Percentiles rank a stretch among this genome's conserved stretches.
phyloP scores from a whole-genome alignment of 1,140 invertebrate genomes.

The Drosophila albomicans region DNA sequence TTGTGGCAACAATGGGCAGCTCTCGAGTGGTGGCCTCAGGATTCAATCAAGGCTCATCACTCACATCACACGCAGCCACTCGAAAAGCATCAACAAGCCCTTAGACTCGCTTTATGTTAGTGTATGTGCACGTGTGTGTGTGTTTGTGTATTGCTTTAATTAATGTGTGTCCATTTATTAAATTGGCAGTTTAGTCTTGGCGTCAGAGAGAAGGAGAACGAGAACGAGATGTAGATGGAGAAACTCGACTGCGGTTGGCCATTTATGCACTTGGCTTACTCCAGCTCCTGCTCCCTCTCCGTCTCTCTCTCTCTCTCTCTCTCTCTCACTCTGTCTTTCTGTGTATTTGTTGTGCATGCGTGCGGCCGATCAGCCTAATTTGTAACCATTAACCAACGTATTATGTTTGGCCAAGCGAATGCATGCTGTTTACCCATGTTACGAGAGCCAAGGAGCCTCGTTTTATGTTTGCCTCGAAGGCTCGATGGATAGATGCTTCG shows the following conservation, averaged over 20 bases:
- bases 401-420: slow-evolving; percentile 71
- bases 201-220: slow-evolving; percentile 5
- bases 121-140: slow-evolving; percentile 2
- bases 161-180: slow-evolving; percentile 84
- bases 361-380: slow-evolving; percentile 78
- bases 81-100: slow-evolving; percentile 27
- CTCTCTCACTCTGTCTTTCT: slow-evolving; percentile 30
- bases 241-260: slow-evolving; percentile 69
- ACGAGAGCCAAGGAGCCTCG: slow-evolving; percentile 38
- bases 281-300: slow-evolving; percentile 30
- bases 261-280: slow-evolving; percentile 45
- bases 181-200: slow-evolving; percentile 81
- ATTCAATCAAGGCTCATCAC: slow-evolving; percentile 84
- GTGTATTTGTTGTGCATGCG: slow-evolving; percentile 55
- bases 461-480: slow-evolving; percentile 46
- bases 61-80: slow-evolving; percentile 54
- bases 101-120: slow-evolving; percentile 2
- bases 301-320: slow-evolving; percentile 24
- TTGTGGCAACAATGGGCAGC: slow-evolving; percentile 71
- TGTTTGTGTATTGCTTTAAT: slow-evolving; percentile 68
- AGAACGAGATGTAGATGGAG: background rate
- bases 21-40: slow-evolving; percentile 80
- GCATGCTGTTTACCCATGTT: slow-evolving; percentile 39
- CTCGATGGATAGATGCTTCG: slow-evolving; percentile 40
- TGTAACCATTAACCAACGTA: slow-evolving; percentile 83